Evolutionary conservation across 2,797 vertebrate species (phyloP).

Genomic region (Argentina silus): DNA sequence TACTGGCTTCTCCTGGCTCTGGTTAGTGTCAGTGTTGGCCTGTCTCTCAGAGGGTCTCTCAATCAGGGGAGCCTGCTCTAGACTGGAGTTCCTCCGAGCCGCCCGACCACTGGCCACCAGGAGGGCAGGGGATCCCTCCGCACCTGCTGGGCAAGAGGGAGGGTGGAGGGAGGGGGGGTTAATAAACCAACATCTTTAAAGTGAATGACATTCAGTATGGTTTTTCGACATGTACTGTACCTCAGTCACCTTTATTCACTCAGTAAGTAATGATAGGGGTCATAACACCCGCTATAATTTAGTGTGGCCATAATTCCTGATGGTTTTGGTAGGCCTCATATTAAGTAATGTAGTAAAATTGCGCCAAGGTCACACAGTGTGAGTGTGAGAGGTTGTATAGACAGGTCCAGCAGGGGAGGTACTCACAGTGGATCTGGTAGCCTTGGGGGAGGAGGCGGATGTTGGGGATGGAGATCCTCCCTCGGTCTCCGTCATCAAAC

Average conservation of each 20-base stretch:
- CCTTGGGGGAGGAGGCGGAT: slow-evolving; percentile 93
- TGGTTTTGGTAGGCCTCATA: not conserved
- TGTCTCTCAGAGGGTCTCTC: slow-evolving; percentile 76
- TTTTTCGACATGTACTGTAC: too few species aligned
- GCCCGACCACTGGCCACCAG: slow-evolving; percentile 77
- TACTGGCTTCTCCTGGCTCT: slow-evolving; percentile 63
- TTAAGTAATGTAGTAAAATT: not conserved
- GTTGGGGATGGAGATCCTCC: slow-evolving; percentile 90
- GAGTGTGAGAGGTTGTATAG: not conserved
- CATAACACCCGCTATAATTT: too few species aligned
- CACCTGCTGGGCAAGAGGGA: slow-evolving; percentile 71
- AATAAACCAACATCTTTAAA: not conserved
- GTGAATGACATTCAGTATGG: not conserved
- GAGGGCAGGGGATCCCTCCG: slow-evolving; percentile 83
- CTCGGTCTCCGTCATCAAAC: slow-evolving; percentile 94
- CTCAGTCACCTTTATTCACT: too few species aligned
- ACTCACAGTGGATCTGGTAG: slow-evolving; percentile 95
- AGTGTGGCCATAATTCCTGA: not conserved
- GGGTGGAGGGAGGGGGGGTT: not conserved
- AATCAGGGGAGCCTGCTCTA: slow-evolving; percentile 70
- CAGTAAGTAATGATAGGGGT: too few species aligned
- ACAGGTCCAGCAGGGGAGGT: slow-evolving; percentile 4
- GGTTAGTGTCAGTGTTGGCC: slow-evolving; percentile 59
- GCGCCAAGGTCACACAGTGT: not conserved
- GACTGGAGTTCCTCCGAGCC: slow-evolving; percentile 71